Evolutionary conservation across 1,140 invertebrate genomes (phyloP).

Genomic region (Prorops nasuta): DNA sequence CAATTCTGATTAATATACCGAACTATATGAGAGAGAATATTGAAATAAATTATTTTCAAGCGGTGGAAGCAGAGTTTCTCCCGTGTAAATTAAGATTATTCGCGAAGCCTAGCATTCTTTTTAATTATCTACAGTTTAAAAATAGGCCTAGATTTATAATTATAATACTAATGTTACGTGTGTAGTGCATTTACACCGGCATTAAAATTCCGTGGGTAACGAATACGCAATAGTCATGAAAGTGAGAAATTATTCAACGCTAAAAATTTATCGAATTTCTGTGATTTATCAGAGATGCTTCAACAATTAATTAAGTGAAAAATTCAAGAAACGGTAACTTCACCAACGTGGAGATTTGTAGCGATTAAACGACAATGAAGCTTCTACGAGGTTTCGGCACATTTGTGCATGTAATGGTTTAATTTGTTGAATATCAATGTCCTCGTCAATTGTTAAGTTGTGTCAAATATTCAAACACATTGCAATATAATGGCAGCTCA

Average conservation of each 20-base stretch:
- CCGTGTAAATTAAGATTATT: too few species aligned
- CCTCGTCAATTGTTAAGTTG: not conserved
- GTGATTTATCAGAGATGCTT: not conserved
- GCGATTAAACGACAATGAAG: slow-evolving; percentile 12
- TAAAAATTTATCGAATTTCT: slow-evolving; percentile 5
- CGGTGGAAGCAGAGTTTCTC: too few species aligned
- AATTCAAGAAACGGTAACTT: not conserved
- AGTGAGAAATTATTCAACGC: not conserved
- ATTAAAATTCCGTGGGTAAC: not conserved
- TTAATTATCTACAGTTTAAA: too few species aligned
- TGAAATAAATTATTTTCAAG: too few species aligned
- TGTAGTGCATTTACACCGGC: slow-evolving; percentile 19
- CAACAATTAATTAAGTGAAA: not conserved
- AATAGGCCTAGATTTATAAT: too few species aligned
- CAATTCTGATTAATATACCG: too few species aligned
- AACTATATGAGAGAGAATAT: too few species aligned
- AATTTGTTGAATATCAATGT: not conserved
- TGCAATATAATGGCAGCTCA: slow-evolving; percentile 48
- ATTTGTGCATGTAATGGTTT: not conserved
- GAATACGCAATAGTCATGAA: slow-evolving; percentile 3
- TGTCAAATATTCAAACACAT: not conserved
- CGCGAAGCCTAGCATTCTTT: too few species aligned
- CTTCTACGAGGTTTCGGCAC: not conserved
- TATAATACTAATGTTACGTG: slow-evolving; percentile 20
- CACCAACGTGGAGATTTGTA: not conserved